These are phyloP conservation scores for Drosophila longiperda DNA, from an alignment of 2,888 invertebrate species.

Conservation along the genomic window DNA sequence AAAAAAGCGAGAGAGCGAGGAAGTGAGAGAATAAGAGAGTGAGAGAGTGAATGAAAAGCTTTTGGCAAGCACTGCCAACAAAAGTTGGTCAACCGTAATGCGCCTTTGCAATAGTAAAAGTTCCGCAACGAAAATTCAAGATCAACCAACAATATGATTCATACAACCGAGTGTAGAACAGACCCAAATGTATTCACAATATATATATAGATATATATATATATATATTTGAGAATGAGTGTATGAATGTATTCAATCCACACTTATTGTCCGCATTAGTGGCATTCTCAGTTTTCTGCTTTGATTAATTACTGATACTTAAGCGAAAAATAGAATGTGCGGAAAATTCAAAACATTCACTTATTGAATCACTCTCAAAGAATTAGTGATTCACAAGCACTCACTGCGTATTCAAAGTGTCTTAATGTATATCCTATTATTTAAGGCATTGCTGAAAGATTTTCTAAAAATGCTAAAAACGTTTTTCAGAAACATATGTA, in stretches of 20 bases:
- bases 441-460: background rate
- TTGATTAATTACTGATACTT: conserved; percentile 25
- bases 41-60: conserved; percentile 32
- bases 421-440: background rate
- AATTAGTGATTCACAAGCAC: conserved; percentile 15
- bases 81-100: conserved; percentile 24
- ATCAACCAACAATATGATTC: conserved; percentile 51
- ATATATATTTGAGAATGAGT: conserved; percentile 4
- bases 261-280: conserved; percentile 24
- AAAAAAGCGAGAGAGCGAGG: background rate
- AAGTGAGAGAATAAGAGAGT: background rate
- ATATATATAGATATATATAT: background rate
- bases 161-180: conserved; percentile 7
- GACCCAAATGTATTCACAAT: background rate
- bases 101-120: conserved; percentile 19
- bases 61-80: conserved; percentile 24
- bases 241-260: conserved; percentile 7
- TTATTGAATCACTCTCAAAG: conserved; percentile 6
- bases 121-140: conserved; percentile 52
- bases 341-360: conserved; percentile 7
- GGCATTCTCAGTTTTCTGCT: background rate
- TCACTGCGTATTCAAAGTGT: background rate
- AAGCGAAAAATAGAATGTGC: conserved; percentile 19
- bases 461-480: background rate
- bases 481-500: background rate